phyloP scores from a whole-genome alignment of 2,888 invertebrate species.

The Petrolisthes cinctipes region DNA sequence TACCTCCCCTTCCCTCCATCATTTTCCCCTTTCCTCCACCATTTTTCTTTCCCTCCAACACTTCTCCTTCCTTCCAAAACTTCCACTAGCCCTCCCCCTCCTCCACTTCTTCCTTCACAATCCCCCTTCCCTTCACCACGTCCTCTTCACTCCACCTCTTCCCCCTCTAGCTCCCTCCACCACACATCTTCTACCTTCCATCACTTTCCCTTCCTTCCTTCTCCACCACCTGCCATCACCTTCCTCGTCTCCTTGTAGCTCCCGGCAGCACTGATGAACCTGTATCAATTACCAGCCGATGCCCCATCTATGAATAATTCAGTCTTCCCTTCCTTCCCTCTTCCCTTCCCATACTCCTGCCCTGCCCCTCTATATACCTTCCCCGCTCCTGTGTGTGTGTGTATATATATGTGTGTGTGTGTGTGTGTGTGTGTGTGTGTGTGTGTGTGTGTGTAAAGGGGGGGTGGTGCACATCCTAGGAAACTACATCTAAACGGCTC shows the following conservation, averaged over 20 bases:
- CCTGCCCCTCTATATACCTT: neutral
- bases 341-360: neutral
- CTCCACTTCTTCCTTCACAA: neutral
- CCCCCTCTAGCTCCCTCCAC: neutral
- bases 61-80: too few relatives aligned
- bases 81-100: neutral
- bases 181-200: neutral
- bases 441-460: neutral
- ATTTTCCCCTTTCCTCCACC: too few relatives aligned
- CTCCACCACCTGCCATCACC: neutral
- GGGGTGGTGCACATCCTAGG: neutral
- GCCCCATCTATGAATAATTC: conserved; percentile 41
- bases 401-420: conserved; percentile 18
- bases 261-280: conserved; percentile 27
- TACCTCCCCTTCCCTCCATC: too few relatives aligned
- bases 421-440: conserved; percentile 5
- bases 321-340: neutral
- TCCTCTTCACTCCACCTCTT: neutral
- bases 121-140: neutral
- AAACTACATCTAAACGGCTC: neutral
- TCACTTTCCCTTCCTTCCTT: neutral
- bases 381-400: neutral
- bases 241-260: neutral
- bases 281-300: conserved; percentile 57
- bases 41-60: neutral